These are phyloP conservation scores for Zaprionus camerounensis DNA, from an alignment of 1,140 invertebrate genomes.

Conservation along the genomic window DNA sequence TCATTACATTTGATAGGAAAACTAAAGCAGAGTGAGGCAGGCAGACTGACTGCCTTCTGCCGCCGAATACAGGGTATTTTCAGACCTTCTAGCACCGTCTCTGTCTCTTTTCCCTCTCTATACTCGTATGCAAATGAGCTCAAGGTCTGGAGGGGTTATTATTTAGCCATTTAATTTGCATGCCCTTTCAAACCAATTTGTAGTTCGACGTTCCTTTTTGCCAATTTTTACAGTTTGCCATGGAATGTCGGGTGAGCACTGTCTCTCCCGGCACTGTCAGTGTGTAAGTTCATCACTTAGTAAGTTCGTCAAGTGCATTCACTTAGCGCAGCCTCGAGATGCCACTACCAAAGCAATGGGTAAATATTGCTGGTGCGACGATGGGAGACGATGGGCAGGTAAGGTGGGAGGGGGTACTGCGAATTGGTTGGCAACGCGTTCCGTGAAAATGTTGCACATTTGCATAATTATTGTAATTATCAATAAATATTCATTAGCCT, in stretches of 20 bases:
- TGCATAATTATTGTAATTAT: slow-evolving; percentile 81
- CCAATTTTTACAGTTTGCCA: slow-evolving; percentile 24
- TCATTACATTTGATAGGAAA: not conserved
- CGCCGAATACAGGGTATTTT: not conserved
- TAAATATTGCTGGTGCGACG: not conserved
- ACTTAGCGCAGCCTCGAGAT: slow-evolving; percentile 10
- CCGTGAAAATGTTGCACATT: slow-evolving; percentile 68
- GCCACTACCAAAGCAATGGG: slow-evolving; percentile 12
- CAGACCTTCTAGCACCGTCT: not conserved
- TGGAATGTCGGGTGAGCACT: slow-evolving; percentile 5
- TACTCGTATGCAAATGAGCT: slow-evolving; percentile 33
- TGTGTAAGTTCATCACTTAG: not conserved
- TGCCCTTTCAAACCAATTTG: slow-evolving; percentile 35
- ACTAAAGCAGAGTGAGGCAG: too few species aligned
- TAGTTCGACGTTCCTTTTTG: slow-evolving; percentile 13
- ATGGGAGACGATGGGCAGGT: not conserved
- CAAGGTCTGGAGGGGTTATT: slow-evolving; percentile 32
- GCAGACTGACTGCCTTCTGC: not conserved
- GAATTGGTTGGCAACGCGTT: slow-evolving; percentile 42
- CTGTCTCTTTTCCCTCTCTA: not conserved
- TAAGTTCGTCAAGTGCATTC: slow-evolving; percentile 32
- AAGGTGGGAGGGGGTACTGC: not conserved
- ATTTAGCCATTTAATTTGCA: slow-evolving; percentile 27
- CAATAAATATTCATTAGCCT: slow-evolving; percentile 78
- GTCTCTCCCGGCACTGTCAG: not conserved